phyloP scores from a whole-genome alignment of 2,113 vertebrate genomes.

The Aphyosemion australe region DNA sequence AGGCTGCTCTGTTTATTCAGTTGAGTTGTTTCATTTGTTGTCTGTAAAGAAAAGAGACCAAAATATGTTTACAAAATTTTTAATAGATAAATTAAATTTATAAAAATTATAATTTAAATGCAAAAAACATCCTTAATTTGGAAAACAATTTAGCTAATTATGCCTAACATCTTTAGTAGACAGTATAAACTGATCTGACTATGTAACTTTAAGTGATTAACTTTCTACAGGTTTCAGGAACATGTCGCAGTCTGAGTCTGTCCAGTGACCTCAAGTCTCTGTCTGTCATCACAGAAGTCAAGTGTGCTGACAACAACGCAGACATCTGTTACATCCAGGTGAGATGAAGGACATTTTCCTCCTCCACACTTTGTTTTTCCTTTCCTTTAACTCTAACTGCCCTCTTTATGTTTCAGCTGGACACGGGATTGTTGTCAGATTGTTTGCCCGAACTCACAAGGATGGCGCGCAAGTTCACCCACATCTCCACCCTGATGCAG shows the following conservation, averaged over 20 bases:
- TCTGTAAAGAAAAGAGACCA: too few species aligned
- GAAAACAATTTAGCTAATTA: too few species aligned
- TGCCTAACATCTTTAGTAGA: too few species aligned
- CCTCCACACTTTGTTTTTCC: background rate
- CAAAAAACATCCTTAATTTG: too few species aligned
- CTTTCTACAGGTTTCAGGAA: conserved; percentile 84
- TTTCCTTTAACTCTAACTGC: background rate
- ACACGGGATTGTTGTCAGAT: conserved; percentile 90
- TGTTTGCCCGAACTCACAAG: conserved; percentile 94
- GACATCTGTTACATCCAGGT: conserved; percentile 92
- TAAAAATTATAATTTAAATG: too few species aligned
- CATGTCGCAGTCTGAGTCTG: conserved; percentile 88
- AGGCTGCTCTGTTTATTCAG: background rate
- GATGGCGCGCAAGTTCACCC: conserved; percentile 98
- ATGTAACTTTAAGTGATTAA: background rate
- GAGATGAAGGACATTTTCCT: conserved; percentile 5
- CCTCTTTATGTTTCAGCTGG: conserved; percentile 79
- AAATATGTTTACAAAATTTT: background rate
- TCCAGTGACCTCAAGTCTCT: conserved; percentile 94
- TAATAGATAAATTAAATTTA: background rate
- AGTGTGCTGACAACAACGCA: conserved; percentile 67
- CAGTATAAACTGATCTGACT: background rate
- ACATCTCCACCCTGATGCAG: conserved; percentile 96
- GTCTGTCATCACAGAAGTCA: conserved; percentile 87
- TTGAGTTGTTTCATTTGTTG: background rate